A percentile compares a stretch with the other conserved stretches of the same genome.
Evolutionary conservation across 2,113 vertebrate genomes (phyloP).

Genomic region (Cavia aperea): DNA sequence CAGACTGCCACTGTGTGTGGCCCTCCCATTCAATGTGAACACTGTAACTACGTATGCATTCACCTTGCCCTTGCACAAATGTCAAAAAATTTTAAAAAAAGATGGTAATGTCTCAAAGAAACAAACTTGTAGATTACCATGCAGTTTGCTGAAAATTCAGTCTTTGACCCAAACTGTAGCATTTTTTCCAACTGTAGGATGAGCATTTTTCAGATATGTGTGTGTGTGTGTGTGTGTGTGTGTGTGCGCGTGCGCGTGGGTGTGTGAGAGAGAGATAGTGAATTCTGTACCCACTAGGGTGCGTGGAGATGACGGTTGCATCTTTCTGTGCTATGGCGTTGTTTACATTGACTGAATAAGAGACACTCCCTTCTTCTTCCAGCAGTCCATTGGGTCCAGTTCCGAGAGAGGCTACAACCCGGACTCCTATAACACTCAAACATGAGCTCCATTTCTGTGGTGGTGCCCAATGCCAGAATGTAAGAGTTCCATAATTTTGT

Average conservation of each 20-base stretch:
- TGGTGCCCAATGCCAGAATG: slow-evolving; percentile 64
- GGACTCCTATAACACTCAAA: slow-evolving; percentile 60
- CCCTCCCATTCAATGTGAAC: slow-evolving; percentile 98
- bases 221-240: not conserved
- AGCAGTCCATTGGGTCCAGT: slow-evolving; percentile 68
- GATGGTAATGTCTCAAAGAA: slow-evolving; percentile 76
- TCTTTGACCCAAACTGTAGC: slow-evolving; percentile 82
- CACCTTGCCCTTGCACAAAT: slow-evolving; percentile 86
- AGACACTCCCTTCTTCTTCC: slow-evolving; percentile 65
- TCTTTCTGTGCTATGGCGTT: slow-evolving; percentile 76
- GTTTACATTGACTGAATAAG: slow-evolving; percentile 80
- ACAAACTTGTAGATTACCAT: slow-evolving; percentile 76
- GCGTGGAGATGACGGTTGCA: slow-evolving; percentile 73
- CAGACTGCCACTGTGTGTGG: slow-evolving; percentile 89
- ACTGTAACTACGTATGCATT: slow-evolving; percentile 84
- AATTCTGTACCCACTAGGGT: slow-evolving; percentile 69
- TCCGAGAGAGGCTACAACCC: slow-evolving; percentile 47
- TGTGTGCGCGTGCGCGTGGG: not conserved
- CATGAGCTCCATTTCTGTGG: slow-evolving; percentile 4
- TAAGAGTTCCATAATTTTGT: slow-evolving; percentile 69
- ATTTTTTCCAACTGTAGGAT: slow-evolving; percentile 66
- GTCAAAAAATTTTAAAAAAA: slow-evolving; percentile 73
- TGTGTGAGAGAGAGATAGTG: not conserved
- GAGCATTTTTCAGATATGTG: slow-evolving; percentile 61
- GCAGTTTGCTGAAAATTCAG: slow-evolving; percentile 78